Conservation (phyloP, 2,888 invertebrate species). For the Acleris cristana region DNA sequence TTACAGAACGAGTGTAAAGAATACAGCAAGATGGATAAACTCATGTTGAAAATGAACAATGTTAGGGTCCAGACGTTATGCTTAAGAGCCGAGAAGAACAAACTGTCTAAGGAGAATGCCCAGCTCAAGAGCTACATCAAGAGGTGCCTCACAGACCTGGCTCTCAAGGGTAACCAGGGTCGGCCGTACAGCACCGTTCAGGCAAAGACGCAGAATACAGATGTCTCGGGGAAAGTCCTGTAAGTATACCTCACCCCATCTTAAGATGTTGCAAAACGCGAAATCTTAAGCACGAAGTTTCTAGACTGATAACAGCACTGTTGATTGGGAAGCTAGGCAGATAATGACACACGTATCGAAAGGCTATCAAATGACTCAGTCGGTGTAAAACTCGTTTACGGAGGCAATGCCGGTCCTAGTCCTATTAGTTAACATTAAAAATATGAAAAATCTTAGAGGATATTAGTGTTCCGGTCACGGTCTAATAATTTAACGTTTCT, state of each 20-base stretch:
- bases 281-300: not conserved
- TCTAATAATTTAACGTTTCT: no score
- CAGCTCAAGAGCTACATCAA: conserved; percentile 85
- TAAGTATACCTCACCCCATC: conserved; percentile 2
- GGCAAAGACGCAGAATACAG: conserved; percentile 53
- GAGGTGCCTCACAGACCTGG: conserved; percentile 85
- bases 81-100: conserved; percentile 67
- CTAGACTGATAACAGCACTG: not conserved
- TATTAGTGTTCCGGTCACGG: no score
- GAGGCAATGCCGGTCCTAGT: no score
- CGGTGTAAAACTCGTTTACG: no score
- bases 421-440: no score
- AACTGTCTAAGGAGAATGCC: conserved; percentile 85
- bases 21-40: conserved; percentile 87
- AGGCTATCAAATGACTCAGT: no score
- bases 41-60: conserved; percentile 83
- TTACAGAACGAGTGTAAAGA: conserved; percentile 77
- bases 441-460: no score
- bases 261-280: not conserved
- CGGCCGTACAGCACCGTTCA: conserved; percentile 62
- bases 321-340: no score
- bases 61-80: conserved; percentile 73
- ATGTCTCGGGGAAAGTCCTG: conserved; percentile 50
- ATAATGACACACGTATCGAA: no score
- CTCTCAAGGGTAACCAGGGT: conserved; percentile 69